A percentile compares a stretch with the other conserved stretches of the same genome.
phyloP scores from a whole-genome alignment of 2,113 vertebrate genomes.

The Polyodon spathula region DNA sequence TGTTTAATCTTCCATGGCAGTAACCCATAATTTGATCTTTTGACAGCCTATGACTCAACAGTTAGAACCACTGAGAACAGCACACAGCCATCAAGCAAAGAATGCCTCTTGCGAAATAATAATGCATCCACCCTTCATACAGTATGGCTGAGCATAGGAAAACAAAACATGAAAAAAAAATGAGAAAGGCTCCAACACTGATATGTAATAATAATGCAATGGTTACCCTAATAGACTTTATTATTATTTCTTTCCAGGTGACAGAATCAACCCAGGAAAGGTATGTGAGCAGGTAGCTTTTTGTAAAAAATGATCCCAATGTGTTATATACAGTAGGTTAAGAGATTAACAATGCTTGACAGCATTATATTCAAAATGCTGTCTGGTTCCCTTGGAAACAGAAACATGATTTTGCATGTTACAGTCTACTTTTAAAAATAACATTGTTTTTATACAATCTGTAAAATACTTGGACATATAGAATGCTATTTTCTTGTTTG shows the following conservation, averaged over 20 bases:
- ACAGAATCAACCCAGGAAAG: conserved; percentile 34
- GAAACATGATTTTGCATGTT: too few relatives aligned
- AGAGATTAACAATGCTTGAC: too few relatives aligned
- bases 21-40: conserved; percentile 53
- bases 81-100: conserved; percentile 33
- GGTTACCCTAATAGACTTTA: conserved; percentile 9
- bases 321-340: conserved; percentile 5
- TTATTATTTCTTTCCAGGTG: conserved; percentile 39
- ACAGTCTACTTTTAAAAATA: too few relatives aligned
- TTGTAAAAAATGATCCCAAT: conserved; percentile 29
- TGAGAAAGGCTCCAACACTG: conserved; percentile 33
- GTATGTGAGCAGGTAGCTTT: conserved; percentile 33
- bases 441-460: too few relatives aligned
- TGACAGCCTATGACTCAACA: conserved; percentile 63
- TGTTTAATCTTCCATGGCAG: conserved; percentile 36
- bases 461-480: too few relatives aligned
- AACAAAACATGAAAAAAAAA: conserved; percentile 20
- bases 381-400: too few relatives aligned
- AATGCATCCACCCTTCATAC: conserved; percentile 49
- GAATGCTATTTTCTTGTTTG: too few relatives aligned
- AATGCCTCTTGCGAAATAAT: conserved; percentile 47
- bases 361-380: too few relatives aligned
- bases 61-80: conserved; percentile 60
- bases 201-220: background rate
- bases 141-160: background rate